Evolutionary conservation across 2,888 invertebrate genomes (phyloP).

Genomic region (Philaethria dido): DNA sequence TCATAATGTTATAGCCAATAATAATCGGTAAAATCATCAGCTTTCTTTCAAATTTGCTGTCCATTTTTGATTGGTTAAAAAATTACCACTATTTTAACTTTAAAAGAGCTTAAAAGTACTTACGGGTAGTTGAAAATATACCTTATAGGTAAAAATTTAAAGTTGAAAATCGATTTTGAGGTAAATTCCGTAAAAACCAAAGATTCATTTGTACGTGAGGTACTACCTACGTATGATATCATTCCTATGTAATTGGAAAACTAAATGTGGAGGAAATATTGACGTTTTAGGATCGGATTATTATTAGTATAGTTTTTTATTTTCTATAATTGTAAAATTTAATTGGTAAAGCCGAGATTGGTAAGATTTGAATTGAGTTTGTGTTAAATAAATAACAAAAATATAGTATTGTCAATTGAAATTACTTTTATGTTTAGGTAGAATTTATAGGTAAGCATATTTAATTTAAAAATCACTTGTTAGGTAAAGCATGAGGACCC

Average conservation of each 20-base stretch:
- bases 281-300: conserved; percentile 2
- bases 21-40: conserved; percentile 36
- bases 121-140: neutral
- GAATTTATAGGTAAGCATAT: too few relatives aligned
- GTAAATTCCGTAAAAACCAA: conserved; percentile 14
- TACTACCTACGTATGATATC: conserved; percentile 14
- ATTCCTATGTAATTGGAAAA: conserved; percentile 13
- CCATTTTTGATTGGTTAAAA: conserved; percentile 28
- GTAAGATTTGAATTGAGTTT: neutral
- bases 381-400: neutral
- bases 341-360: neutral
- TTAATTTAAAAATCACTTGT: too few relatives aligned
- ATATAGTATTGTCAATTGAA: too few relatives aligned
- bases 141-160: neutral
- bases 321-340: neutral
- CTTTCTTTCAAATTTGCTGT: conserved; percentile 33
- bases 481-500: too few relatives aligned
- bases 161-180: neutral
- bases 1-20: conserved; percentile 29
- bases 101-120: neutral
- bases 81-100: neutral
- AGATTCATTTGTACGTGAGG: conserved; percentile 24
- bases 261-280: conserved; percentile 1
- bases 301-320: conserved; percentile 5
- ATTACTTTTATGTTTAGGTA: too few relatives aligned